These are phyloP conservation scores for Merodon equestris DNA, from an alignment of 2,888 invertebrate genomes.

Conservation along the genomic window DNA sequence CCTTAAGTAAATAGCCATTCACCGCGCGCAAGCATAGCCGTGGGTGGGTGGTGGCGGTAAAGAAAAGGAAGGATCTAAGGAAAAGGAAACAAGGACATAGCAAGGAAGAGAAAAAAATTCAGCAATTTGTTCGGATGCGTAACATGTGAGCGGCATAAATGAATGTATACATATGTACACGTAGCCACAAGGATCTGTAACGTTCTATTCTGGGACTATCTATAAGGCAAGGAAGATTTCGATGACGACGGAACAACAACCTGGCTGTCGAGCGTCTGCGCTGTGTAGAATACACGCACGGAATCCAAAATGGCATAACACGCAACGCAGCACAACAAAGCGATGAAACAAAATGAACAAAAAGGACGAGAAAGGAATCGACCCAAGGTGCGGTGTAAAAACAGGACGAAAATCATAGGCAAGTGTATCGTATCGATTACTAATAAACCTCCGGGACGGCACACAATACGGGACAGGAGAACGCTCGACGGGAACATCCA, in stretches of 20 bases:
- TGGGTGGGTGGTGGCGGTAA: not conserved
- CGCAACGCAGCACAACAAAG: conserved; percentile 14
- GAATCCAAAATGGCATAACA: conserved; percentile 60
- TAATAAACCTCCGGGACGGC: conserved; percentile 56
- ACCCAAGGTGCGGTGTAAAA: conserved; percentile 41
- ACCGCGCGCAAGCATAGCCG: too few species aligned
- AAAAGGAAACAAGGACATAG: too few species aligned
- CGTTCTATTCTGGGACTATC: conserved; percentile 51
- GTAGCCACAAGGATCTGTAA: conserved; percentile 46
- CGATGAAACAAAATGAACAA: not conserved
- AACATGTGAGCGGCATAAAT: conserved; percentile 13
- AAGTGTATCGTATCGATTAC: conserved; percentile 66
- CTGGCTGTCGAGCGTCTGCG: conserved; percentile 55
- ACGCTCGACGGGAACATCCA: too few species aligned
- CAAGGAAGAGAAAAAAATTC: conserved; percentile 38
- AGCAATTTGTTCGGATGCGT: conserved; percentile 55
- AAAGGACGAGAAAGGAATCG: conserved; percentile 14
- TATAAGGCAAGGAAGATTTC: conserved; percentile 41
- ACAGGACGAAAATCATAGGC: conserved; percentile 39
- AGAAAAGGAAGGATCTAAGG: too few species aligned
- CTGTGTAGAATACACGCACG: conserved; percentile 41
- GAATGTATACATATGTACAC: conserved; percentile 17
- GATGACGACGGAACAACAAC: conserved; percentile 13
- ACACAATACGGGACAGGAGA: too few species aligned
- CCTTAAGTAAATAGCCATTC: conserved; percentile 33